These are phyloP conservation scores for Apoda limacodes DNA, from an alignment of 2,888 invertebrate genomes.

Conservation along the genomic window DNA sequence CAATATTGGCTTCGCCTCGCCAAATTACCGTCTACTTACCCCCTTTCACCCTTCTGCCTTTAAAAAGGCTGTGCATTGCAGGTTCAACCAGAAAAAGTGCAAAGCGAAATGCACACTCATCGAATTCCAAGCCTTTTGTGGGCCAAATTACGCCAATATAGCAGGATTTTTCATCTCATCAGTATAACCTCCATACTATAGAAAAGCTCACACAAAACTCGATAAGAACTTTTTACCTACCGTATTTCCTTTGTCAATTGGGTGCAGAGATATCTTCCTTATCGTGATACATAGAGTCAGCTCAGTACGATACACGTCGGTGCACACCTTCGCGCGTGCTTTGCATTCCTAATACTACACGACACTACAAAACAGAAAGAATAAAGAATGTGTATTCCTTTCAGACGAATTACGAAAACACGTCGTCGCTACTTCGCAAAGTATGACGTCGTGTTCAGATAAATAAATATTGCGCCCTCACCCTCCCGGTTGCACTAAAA, in stretches of 20 bases:
- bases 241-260: constrained; percentile 51
- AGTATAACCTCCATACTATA: constrained; percentile 63
- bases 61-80: constrained; percentile 69
- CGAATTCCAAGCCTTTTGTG: constrained; percentile 68
- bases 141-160: constrained; percentile 64
- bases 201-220: constrained; percentile 51
- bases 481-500: constrained; percentile 63
- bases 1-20: constrained; percentile 65
- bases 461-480: constrained; percentile 70
- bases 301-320: constrained; percentile 47
- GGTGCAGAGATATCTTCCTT: constrained; percentile 51
- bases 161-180: constrained; percentile 59
- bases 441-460: constrained; percentile 56
- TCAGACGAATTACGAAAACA: constrained; percentile 47
- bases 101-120: constrained; percentile 56
- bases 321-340: constrained; percentile 44
- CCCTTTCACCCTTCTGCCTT: constrained; percentile 60
- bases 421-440: constrained; percentile 52
- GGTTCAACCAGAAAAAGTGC: constrained; percentile 65
- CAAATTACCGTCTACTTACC: constrained; percentile 69
- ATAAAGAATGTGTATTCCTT: constrained; percentile 30
- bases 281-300: constrained; percentile 50
- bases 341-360: constrained; percentile 44
- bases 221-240: constrained; percentile 60
- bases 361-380: constrained; percentile 28